These are phyloP conservation scores for Lithophane leautieri DNA, from an alignment of 2,888 invertebrate species.

Conservation along the genomic window DNA sequence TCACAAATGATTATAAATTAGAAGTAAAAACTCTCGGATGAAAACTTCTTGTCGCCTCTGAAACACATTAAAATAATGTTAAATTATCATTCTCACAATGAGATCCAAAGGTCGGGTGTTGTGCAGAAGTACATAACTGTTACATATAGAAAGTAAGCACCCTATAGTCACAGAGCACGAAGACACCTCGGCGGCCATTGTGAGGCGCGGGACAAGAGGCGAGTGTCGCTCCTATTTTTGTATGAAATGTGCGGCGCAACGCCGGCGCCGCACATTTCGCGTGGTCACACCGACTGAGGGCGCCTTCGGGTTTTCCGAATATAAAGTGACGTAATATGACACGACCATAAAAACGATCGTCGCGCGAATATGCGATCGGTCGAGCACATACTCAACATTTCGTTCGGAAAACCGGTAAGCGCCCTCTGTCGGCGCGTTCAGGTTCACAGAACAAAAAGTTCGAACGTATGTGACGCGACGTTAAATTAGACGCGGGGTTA, in stretches of 20 bases:
- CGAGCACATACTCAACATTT: too few species aligned
- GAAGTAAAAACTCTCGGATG: conserved; percentile 83
- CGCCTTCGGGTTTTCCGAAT: not conserved
- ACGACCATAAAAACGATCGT: not conserved
- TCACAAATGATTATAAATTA: conserved; percentile 66
- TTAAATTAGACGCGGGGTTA: not conserved
- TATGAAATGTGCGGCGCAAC: too few species aligned
- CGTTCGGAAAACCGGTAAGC: too few species aligned
- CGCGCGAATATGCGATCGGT: too few species aligned
- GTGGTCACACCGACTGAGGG: not conserved
- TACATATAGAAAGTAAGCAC: not conserved
- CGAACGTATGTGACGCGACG: too few species aligned
- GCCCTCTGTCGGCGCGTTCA: too few species aligned
- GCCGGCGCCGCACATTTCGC: too few species aligned
- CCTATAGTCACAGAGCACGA: not conserved
- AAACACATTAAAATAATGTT: conserved; percentile 61
- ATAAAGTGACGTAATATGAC: not conserved
- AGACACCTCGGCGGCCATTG: not conserved
- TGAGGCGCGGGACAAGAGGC: not conserved
- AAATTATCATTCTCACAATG: not conserved
- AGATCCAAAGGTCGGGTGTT: not conserved
- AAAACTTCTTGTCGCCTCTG: conserved; percentile 81
- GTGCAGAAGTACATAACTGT: not conserved
- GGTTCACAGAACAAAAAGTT: too few species aligned
- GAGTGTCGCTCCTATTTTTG: too few species aligned